Conservation (phyloP, 2,113 vertebrate species). For the Aplodontia rufa region DNA sequence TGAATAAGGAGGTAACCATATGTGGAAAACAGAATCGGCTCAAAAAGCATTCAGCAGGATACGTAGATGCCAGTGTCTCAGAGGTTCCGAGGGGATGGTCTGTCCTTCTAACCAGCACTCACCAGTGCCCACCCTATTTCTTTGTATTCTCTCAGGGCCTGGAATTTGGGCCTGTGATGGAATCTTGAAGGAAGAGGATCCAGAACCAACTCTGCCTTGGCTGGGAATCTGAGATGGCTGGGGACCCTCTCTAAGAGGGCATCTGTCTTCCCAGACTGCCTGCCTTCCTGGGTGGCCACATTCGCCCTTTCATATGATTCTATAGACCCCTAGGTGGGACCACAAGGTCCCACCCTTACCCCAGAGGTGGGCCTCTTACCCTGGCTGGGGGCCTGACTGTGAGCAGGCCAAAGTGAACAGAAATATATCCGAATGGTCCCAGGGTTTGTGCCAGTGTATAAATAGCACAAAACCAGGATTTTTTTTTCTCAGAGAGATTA, state of each 20-base stretch:
- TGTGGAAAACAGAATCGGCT: neutral
- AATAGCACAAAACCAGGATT: conserved; percentile 70
- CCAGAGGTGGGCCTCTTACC: neutral
- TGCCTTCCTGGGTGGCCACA: neutral
- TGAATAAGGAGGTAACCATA: neutral
- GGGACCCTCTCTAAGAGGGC: neutral
- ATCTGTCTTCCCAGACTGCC: neutral
- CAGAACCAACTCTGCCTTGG: neutral
- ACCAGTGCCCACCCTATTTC: neutral
- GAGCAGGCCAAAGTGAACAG: conserved; percentile 43
- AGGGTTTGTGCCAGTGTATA: neutral
- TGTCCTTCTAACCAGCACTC: neutral
- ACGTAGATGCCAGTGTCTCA: too few species aligned
- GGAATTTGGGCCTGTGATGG: neutral
- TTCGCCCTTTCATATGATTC: neutral
- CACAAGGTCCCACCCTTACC: neutral
- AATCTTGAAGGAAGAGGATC: neutral
- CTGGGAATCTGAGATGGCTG: neutral
- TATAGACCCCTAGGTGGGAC: neutral
- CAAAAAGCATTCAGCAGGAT: neutral
- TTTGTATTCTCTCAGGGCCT: neutral
- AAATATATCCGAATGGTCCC: conserved; percentile 18
- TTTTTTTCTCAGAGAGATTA: conserved; percentile 61
- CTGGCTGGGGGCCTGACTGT: neutral
- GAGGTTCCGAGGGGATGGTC: neutral